Conservation (phyloP, 2,888 invertebrate genomes). For the Agrochola lychnidis region DNA sequence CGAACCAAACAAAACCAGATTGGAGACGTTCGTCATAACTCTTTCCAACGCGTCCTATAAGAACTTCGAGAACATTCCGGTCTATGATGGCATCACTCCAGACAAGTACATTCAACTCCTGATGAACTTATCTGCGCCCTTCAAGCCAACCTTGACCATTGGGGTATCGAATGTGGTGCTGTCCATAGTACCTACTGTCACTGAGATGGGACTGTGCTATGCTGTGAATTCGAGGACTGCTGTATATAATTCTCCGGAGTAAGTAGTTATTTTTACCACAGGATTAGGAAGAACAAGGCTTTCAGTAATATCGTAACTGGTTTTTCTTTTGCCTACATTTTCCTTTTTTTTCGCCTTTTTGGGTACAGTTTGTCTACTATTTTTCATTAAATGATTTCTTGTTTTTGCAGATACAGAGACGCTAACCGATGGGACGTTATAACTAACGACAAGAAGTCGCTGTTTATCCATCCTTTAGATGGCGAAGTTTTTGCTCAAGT, state of each 20-base stretch:
- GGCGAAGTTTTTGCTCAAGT: constrained; percentile 94
- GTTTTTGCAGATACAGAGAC: constrained; percentile 89
- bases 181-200: constrained; percentile 91
- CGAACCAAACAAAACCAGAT: constrained; percentile 86
- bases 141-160: constrained; percentile 88
- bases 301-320: background rate
- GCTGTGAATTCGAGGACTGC: constrained; percentile 92
- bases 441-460: constrained; percentile 81
- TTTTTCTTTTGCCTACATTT: background rate
- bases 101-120: constrained; percentile 91
- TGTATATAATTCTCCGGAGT: constrained; percentile 90
- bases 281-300: background rate
- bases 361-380: background rate
- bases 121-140: constrained; percentile 86
- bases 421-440: constrained; percentile 89
- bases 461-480: constrained; percentile 93
- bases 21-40: constrained; percentile 90
- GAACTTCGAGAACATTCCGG: constrained; percentile 90
- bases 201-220: constrained; percentile 93
- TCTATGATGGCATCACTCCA: constrained; percentile 90
- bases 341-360: background rate
- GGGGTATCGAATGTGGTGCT: constrained; percentile 89
- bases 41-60: constrained; percentile 91
- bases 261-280: constrained; percentile 69
- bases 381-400: background rate